Base-by-base conservation (phyloP, 2,888 invertebrate genomes). In the Baronia brevicornis region DNA sequence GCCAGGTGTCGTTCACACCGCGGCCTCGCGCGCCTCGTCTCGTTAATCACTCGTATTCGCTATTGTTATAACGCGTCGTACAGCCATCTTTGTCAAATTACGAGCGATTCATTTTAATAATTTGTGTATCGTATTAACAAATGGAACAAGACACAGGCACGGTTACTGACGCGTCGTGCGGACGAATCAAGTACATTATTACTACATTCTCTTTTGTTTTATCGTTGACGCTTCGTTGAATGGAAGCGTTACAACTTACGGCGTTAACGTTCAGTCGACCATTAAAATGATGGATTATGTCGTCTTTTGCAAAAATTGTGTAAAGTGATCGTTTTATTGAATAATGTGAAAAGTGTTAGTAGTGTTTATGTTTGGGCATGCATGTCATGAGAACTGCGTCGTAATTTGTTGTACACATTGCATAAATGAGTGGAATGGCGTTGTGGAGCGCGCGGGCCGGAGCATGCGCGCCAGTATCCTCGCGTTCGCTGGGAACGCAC, bases 1-100 rank as follows among this genome's bases (percentile, higher is more conserved):
- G 78, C 82, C 84, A 84, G 84, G 84, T 84, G 84, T 84, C 84
- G 84, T 85, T 84, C 84, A 84, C 84, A 84, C 84, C 82, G 84
- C 82, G 84, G 82, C 84, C 79, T 79, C 80, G 80, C 80, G 80
- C 57, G 57, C 75, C 79, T 79, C 79, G 79, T 79, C 82, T 82
- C 80, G 78, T 80, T 79, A 84, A 80, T 80, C 80, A 80, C 75
- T 75, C 80, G 75, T 73, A 73, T 73, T 74, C 74, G 75, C 79
- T 82, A 80, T 80, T 82, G 82, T 80, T 78, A 74, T 70, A 74
- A 68, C 69, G 75, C 78, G 69, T 68, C 68, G 75, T 72, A 75
- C 80, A 78, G 79, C 82, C 82, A 84, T 84, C 80, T 82, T 84
- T 80, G 79, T 84, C 80, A 78, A 82, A 80, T 79, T 79, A 82